These are phyloP conservation scores for Tragulus kanchil DNA, from an alignment of 2,113 vertebrate genomes.

Conservation along the genomic window DNA sequence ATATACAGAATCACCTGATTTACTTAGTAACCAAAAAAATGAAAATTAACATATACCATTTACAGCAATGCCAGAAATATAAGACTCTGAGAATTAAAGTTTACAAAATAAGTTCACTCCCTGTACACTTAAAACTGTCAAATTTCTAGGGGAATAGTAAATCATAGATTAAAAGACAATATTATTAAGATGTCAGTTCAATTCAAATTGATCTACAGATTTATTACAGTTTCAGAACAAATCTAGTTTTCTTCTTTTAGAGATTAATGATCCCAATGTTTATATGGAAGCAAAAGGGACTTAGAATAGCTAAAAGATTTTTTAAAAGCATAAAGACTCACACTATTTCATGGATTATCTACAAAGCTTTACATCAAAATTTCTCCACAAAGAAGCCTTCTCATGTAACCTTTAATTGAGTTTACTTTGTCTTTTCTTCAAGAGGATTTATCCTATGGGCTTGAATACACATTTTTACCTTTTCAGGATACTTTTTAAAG, in stretches of 20 bases:
- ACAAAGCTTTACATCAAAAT: constrained; percentile 27
- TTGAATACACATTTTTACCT: background rate
- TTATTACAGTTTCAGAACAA: background rate
- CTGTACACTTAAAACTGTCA: background rate
- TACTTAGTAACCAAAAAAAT: background rate
- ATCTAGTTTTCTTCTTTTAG: background rate
- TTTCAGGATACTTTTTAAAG: background rate
- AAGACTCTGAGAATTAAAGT: background rate
- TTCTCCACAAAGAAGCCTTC: background rate
- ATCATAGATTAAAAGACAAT: background rate
- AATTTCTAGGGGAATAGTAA: background rate
- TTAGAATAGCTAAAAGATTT: background rate
- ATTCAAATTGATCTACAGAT: background rate
- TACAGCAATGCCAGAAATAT: background rate
- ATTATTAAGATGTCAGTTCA: background rate
- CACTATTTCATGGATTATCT: background rate
- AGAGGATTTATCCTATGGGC: background rate
- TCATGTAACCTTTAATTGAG: background rate
- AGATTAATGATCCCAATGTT: background rate
- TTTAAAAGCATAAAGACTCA: no score
- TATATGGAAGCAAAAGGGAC: background rate
- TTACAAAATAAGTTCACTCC: background rate
- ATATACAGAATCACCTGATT: background rate
- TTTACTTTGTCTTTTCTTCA: background rate
- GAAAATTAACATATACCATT: background rate